Evolutionary conservation across 2,888 invertebrate genomes (phyloP).

Genomic region (Scrobipalpa atriplicella): DNA sequence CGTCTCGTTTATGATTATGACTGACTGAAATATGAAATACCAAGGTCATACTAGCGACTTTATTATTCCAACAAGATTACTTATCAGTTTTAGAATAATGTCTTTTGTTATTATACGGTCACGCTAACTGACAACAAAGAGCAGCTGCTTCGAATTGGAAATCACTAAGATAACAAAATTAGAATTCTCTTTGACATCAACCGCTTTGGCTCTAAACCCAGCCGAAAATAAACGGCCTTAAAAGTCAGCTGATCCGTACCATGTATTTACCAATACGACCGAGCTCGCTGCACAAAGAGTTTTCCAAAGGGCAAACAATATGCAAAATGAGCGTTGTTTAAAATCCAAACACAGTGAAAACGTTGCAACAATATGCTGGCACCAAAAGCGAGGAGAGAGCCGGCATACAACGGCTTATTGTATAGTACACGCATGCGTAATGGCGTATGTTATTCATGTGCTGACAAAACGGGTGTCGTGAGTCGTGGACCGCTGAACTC

Average conservation of each 20-base stretch:
- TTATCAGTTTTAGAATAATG: constrained; percentile 8
- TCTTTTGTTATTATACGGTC: constrained; percentile 8
- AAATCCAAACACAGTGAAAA: constrained; percentile 53
- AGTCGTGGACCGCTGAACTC: constrained; percentile 9
- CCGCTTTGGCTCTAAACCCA: constrained; percentile 1
- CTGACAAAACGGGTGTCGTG: constrained; percentile 38
- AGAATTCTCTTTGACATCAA: constrained; percentile 9
- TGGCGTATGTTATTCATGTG: constrained; percentile 47
- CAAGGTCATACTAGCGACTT: not conserved
- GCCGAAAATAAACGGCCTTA: not conserved
- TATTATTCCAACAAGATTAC: not conserved
- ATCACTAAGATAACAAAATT: constrained; percentile 2
- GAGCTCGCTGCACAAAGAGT: constrained; percentile 16
- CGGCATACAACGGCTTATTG: constrained; percentile 46
- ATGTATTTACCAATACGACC: constrained; percentile 11
- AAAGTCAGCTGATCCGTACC: constrained; percentile 16
- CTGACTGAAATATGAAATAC: not conserved
- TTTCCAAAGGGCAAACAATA: constrained; percentile 28
- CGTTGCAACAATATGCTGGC: constrained; percentile 56
- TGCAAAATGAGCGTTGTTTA: constrained; percentile 36
- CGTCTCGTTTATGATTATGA: not conserved
- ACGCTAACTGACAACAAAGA: not conserved
- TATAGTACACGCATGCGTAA: constrained; percentile 51
- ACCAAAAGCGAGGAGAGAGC: constrained; percentile 50
- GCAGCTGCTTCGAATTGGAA: constrained; percentile 11